These are phyloP conservation scores for Drosophila kohkoa DNA, from an alignment of 1,140 invertebrate genomes.

Conservation along the genomic window DNA sequence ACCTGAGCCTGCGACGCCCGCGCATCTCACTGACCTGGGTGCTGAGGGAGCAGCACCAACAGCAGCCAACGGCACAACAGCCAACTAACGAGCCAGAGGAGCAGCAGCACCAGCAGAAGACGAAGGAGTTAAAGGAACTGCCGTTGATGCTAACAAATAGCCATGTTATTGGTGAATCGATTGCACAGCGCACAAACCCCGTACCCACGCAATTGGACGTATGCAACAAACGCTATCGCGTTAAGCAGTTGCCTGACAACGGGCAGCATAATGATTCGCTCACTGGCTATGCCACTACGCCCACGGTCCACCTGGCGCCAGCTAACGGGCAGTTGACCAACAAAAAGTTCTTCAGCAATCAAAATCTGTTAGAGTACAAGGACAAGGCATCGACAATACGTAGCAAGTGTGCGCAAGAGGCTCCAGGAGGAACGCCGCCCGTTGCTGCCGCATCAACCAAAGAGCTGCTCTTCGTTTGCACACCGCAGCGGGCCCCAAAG, in stretches of 20 bases:
- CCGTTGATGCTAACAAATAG: constrained; percentile 28
- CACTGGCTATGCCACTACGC: constrained; percentile 80
- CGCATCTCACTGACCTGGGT: constrained; percentile 90
- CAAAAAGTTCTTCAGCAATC: constrained; percentile 83
- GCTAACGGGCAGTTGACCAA: constrained; percentile 55
- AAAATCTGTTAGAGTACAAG: constrained; percentile 77
- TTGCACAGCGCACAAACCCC: constrained; percentile 48
- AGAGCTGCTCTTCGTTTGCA: constrained; percentile 82
- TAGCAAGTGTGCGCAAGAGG: constrained; percentile 18
- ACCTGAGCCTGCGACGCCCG: constrained; percentile 87
- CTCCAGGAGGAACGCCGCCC: constrained; percentile 43
- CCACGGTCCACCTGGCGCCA: constrained; percentile 70
- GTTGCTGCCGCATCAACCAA: constrained; percentile 73
- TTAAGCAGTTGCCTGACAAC: constrained; percentile 66
- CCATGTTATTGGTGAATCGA: neutral
- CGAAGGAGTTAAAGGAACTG: constrained; percentile 51
- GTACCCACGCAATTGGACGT: constrained; percentile 72
- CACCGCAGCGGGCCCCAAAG: constrained; percentile 68
- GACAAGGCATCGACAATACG: constrained; percentile 58
- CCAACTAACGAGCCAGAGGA: constrained; percentile 44
- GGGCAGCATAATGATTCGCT: constrained; percentile 63
- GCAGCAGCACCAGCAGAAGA: constrained; percentile 10
- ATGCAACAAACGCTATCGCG: constrained; percentile 73
- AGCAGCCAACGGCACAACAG: constrained; percentile 40
- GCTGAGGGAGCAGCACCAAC: constrained; percentile 86